Percentiles rank a stretch among this genome's conserved stretches.
phyloP scores from a whole-genome alignment of 1,140 invertebrate species.

The Lepidurus apus region DNA sequence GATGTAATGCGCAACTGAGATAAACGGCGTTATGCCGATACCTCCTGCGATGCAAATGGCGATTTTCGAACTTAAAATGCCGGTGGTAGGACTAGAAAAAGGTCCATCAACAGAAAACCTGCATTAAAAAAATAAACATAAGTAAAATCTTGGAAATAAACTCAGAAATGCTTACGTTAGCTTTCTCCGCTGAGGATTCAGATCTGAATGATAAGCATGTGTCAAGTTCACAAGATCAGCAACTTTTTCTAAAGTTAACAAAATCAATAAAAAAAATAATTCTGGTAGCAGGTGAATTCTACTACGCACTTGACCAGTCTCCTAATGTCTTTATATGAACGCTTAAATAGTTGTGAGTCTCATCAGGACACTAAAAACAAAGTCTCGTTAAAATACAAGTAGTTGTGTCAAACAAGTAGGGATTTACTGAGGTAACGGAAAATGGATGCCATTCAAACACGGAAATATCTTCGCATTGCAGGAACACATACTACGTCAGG shows the following conservation, averaged over 20 bases:
- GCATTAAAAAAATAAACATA: not conserved
- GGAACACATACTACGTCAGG: slow-evolving; percentile 24
- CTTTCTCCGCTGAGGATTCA: slow-evolving; percentile 12
- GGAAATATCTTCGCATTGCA: slow-evolving; percentile 32
- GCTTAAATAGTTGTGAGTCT: slow-evolving; percentile 25
- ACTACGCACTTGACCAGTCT: slow-evolving; percentile 30
- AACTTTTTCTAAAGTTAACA: not conserved
- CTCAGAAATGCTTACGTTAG: not conserved
- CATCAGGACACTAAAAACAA: slow-evolving; percentile 26
- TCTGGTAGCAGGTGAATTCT: not conserved
- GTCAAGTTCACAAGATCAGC: not conserved
- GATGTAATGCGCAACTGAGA: slow-evolving; percentile 3
- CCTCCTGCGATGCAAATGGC: slow-evolving; percentile 30
- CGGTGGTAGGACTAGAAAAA: slow-evolving; percentile 25
- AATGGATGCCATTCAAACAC: slow-evolving; percentile 33
- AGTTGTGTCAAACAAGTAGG: slow-evolving; percentile 6
- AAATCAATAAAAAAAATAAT: not conserved
- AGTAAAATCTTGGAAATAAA: not conserved
- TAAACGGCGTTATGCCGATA: slow-evolving; percentile 26
- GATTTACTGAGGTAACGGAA: slow-evolving; percentile 28
- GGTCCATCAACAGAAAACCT: slow-evolving; percentile 26
- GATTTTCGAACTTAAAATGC: not conserved
- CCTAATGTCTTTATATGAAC: slow-evolving; percentile 29
- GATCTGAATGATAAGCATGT: not conserved
- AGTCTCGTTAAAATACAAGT: not conserved